phyloP scores from a whole-genome alignment of 2,113 vertebrate species.

The Erythrocebus patas region DNA sequence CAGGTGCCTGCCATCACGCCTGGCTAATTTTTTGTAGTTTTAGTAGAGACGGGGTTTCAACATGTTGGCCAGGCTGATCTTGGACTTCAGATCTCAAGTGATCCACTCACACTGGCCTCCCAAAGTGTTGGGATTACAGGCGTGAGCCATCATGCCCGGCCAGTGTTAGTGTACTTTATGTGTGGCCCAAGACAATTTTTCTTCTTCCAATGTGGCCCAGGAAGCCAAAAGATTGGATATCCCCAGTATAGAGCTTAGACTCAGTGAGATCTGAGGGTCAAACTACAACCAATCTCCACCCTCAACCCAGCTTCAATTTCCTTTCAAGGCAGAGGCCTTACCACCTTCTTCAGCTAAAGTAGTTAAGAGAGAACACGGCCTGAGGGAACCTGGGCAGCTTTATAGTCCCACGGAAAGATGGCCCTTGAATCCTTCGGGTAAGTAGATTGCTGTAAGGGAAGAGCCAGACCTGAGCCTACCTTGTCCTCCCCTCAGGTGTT shows the following conservation, averaged over 20 bases:
- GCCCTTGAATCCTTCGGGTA: not conserved
- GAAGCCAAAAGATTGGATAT: too few relatives aligned
- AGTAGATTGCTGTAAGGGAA: not conserved
- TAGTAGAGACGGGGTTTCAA: too few relatives aligned
- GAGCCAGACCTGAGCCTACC: not conserved
- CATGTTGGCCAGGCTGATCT: too few relatives aligned
- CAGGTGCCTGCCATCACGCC: too few relatives aligned
- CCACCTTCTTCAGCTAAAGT: not conserved
- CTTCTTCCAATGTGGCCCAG: too few relatives aligned
- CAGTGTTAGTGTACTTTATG: too few relatives aligned
- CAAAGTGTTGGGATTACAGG: too few relatives aligned
- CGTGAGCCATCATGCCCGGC: too few relatives aligned
- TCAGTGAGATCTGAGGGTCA: not conserved
- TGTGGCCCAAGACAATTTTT: too few relatives aligned
- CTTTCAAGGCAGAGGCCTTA: slow-evolving; percentile 1
- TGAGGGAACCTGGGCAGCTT: not conserved
- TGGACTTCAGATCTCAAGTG: too few relatives aligned
- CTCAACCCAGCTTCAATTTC: not conserved
- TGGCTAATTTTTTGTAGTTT: too few relatives aligned
- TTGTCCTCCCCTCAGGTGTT: slow-evolving; percentile 57
- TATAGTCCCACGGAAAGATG: not conserved
- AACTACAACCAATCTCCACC: not conserved
- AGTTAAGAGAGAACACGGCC: not conserved
- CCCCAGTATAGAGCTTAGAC: not conserved
- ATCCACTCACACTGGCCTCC: too few relatives aligned